Evolutionary conservation across 2,888 invertebrate species (phyloP), one percentile per base, ranked within the genome.

Genomic region (Drosophila neonasuta): DNA sequence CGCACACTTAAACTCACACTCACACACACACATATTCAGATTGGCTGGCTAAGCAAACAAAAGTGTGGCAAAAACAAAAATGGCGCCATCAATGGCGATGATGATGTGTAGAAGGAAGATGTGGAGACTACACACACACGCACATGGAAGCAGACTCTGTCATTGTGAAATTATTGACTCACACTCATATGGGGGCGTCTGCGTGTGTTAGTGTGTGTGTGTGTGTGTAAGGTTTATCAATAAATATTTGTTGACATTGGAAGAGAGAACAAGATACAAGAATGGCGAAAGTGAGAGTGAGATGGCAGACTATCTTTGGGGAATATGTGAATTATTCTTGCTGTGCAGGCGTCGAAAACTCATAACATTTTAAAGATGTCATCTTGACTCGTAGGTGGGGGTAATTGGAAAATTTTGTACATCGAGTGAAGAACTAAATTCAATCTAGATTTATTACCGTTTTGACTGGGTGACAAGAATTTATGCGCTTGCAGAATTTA

Each of bases 51-150:
- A 60, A 48, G 58, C 68, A 75, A 78, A 78, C 80, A 80, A 71
- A 71, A 65, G 63, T 67, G 63, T 55, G 72, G 45, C 59, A 67
- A 76, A 79, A 85, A 79, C 86, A 72, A 83, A 83, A 80, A 81
- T 86, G 84, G 84, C 84, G 80, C 81, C 81, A 81, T 81, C 84
- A 81, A 80, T 83, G 80, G 57, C 71, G 64, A 71, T 77, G 75
- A 83, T 86, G 68, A 63, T 63, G 63, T 58, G 65, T 46, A 62
- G 65, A 63, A 64, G 49, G 54, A 74, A 68, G 58, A 60, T 44
- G 42, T 45, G 58, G 36, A 55, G 62, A 39, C 11, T 39, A 45
- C 17, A 17, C 11, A 15, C 8, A 44, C 9, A 17, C 8, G 15
- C 20, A 11, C 3, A 20, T 17, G 9, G 15, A 32, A 34, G 30